Evolutionary conservation across 1,140 invertebrate species (phyloP).

Genomic region (Kradibia gibbosae): DNA sequence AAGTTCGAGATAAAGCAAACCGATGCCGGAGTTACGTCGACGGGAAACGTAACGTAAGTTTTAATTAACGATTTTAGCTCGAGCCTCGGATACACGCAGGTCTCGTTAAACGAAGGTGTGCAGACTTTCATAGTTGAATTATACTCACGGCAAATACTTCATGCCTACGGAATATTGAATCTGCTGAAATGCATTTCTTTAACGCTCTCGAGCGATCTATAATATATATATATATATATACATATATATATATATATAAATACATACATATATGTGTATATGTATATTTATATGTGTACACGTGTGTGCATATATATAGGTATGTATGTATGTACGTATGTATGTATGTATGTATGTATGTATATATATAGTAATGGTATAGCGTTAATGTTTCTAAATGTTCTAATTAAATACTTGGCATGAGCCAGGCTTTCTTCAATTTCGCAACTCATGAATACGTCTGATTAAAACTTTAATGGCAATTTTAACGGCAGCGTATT

Average conservation of each 20-base stretch:
- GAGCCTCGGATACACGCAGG: neutral
- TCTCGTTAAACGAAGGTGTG: neutral
- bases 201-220: neutral
- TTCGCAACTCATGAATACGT: neutral
- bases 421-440: neutral
- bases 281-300: too few species aligned
- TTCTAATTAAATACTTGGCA: neutral
- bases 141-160: neutral
- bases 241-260: too few species aligned
- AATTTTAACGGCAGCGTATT: neutral
- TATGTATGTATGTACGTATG: too few species aligned
- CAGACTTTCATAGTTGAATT: neutral
- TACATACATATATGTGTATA: too few species aligned
- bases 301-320: too few species aligned
- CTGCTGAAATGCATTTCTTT: neutral
- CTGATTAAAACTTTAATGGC: neutral
- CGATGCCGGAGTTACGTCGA: neutral
- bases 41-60: neutral
- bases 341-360: too few species aligned
- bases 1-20: neutral
- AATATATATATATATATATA: too few species aligned
- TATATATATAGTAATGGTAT: neutral
- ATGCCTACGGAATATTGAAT: neutral
- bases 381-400: neutral
- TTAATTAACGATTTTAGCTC: conserved; percentile 28